Evolutionary conservation across 2,113 vertebrate genomes (phyloP).

Genomic region (Pterocles burchelli): DNA sequence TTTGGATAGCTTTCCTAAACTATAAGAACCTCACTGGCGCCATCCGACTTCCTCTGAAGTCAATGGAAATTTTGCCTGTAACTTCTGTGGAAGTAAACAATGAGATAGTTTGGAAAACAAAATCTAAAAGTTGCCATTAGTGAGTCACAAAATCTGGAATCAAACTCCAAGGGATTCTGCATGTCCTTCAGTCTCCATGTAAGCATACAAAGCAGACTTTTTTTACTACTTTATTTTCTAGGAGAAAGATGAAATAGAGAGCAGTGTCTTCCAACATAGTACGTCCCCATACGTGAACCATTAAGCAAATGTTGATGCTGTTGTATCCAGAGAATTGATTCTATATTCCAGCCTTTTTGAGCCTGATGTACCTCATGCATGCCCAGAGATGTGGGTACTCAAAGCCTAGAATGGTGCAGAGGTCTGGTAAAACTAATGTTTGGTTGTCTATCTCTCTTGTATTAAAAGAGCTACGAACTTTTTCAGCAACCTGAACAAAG

Average conservation of each 20-base stretch:
- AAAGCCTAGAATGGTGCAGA: background rate
- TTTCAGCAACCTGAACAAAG: background rate
- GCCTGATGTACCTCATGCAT: background rate
- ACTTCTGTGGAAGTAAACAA: slow-evolving; percentile 34
- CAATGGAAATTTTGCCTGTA: slow-evolving; percentile 18
- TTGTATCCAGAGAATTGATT: background rate
- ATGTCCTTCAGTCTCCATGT: rapidly evolving
- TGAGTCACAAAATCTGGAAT: slow-evolving; percentile 31
- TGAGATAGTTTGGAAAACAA: slow-evolving; percentile 13
- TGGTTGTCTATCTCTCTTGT: background rate
- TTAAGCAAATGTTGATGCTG: background rate
- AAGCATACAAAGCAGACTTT: background rate
- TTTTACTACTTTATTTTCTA: background rate
- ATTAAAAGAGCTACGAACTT: background rate
- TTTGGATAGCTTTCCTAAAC: background rate
- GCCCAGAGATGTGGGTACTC: background rate
- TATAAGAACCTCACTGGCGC: slow-evolving; percentile 13
- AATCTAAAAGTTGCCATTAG: background rate
- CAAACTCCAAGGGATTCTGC: background rate
- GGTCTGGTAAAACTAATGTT: background rate
- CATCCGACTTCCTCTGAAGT: slow-evolving; percentile 35
- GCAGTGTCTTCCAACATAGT: background rate
- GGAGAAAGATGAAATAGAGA: background rate
- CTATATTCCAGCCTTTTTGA: background rate
- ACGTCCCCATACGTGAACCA: background rate